A percentile compares a stretch with the other conserved stretches of the same genome.
Evolutionary conservation across 2,113 vertebrate species (phyloP).

Genomic region (Aptenodytes forsteri): DNA sequence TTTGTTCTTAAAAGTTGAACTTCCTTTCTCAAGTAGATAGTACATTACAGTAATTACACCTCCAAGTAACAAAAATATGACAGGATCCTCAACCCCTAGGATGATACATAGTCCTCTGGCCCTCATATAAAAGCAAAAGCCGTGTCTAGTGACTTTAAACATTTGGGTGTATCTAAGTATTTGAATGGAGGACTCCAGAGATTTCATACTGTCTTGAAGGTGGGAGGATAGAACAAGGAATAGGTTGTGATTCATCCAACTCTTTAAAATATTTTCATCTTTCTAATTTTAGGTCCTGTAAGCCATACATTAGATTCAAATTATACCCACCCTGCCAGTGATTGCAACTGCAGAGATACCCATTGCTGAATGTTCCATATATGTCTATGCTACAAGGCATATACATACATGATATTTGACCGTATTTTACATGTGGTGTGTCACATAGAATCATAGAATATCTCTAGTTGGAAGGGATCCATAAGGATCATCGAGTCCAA

Average conservation of each 20-base stretch:
- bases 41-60: neutral
- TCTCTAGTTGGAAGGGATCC: neutral
- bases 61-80: neutral
- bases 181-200: neutral
- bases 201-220: neutral
- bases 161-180: neutral
- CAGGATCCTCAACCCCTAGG: neutral
- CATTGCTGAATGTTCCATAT: neutral
- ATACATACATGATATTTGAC: neutral
- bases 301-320: neutral
- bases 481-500: neutral
- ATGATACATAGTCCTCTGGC: neutral
- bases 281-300: neutral
- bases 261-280: neutral
- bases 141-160: neutral
- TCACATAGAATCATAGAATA: neutral
- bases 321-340: neutral
- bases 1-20: neutral
- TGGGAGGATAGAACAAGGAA: neutral
- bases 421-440: neutral
- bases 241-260: slow-evolving; percentile 1
- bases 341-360: neutral
- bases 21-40: neutral
- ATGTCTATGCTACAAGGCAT: neutral
- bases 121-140: neutral